Percentiles rank a stretch among this genome's conserved stretches.
Evolutionary conservation across 2,797 vertebrate genomes (phyloP).

Genomic region (Melanotaenia maccullochi): DNA sequence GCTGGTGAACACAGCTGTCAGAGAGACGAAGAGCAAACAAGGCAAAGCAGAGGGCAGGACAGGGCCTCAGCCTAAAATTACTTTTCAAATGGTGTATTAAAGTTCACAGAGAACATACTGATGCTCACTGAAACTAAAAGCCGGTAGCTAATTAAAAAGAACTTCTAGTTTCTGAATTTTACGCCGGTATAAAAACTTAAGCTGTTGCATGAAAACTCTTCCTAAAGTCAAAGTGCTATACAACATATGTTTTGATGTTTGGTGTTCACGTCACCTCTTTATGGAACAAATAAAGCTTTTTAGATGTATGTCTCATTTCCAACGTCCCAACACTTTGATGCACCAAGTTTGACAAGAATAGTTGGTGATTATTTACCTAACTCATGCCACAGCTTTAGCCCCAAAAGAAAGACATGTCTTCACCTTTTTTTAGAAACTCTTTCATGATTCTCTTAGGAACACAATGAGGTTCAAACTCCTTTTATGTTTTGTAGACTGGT

Average conservation of each 20-base stretch:
- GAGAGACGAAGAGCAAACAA: constrained; percentile 38
- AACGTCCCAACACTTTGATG: neutral
- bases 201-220: neutral
- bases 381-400: neutral
- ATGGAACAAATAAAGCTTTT: neutral
- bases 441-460: neutral
- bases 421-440: neutral
- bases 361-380: neutral
- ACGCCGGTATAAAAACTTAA: neutral
- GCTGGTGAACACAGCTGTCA: constrained; percentile 45
- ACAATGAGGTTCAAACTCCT: neutral
- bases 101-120: constrained; percentile 18
- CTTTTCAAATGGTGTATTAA: constrained; percentile 22
- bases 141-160: constrained; percentile 11
- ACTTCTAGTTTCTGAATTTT: constrained; percentile 11
- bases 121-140: constrained; percentile 11
- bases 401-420: neutral
- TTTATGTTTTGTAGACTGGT: neutral
- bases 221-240: neutral
- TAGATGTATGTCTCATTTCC: neutral
- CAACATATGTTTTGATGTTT: neutral
- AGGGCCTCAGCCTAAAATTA: constrained; percentile 43
- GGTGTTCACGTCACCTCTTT: neutral
- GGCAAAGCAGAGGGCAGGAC: constrained; percentile 34
- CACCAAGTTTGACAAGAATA: neutral